These are phyloP conservation scores for Pachypeltis micranthus DNA, from an alignment of 1,140 invertebrate species.

Conservation along the genomic window DNA sequence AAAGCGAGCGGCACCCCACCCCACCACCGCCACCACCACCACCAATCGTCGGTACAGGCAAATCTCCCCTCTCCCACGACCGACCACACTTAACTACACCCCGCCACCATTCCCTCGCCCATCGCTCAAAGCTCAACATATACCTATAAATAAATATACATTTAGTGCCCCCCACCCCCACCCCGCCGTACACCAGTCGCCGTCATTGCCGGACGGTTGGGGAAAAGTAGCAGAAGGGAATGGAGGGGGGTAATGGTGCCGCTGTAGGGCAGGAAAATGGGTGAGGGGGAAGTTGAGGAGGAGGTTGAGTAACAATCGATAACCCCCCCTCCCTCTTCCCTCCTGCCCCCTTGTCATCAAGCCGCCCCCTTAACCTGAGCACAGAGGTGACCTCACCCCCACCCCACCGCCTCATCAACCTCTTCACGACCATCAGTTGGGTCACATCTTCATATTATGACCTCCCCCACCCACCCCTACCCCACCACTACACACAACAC, in stretches of 20 bases:
- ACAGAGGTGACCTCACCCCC: too few species aligned
- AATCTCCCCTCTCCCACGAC: too few species aligned
- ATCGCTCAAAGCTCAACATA: too few species aligned
- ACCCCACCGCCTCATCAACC: too few species aligned
- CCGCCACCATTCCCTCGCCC: too few species aligned
- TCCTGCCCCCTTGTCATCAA: background rate
- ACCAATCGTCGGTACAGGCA: background rate
- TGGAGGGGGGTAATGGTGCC: background rate
- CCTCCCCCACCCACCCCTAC: too few species aligned
- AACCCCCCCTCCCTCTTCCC: background rate
- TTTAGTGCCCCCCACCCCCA: too few species aligned
- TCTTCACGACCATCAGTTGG: too few species aligned
- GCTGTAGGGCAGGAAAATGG: background rate
- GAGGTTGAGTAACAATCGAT: conserved; percentile 3
- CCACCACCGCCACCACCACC: background rate
- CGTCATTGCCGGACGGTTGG: background rate
- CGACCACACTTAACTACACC: too few species aligned
- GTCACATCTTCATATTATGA: too few species aligned
- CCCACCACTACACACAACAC: too few species aligned
- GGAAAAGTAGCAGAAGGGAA: background rate
- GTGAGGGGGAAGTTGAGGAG: background rate
- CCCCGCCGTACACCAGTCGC: background rate
- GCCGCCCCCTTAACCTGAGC: background rate
- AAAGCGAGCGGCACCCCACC: background rate
- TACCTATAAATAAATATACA: too few species aligned